A percentile compares a stretch with the other conserved stretches of the same genome.
These are phyloP conservation scores for Mamestra brassicae DNA, from an alignment of 2,888 invertebrate species.

Conservation along the genomic window DNA sequence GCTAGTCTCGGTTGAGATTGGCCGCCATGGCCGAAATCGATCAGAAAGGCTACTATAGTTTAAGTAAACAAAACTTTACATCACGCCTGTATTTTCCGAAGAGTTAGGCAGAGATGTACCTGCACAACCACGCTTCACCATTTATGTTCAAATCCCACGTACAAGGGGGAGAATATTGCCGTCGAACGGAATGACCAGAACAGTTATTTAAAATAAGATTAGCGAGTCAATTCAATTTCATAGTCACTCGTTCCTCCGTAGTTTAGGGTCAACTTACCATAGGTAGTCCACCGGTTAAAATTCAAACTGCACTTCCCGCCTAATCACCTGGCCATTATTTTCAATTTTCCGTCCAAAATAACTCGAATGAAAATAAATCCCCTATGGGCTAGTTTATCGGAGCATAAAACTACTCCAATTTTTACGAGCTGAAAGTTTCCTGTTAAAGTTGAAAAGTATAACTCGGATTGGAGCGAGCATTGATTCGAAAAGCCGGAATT, in stretches of 20 bases:
- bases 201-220: background rate
- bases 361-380: slow-evolving; percentile 42
- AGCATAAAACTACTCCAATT: slow-evolving; percentile 57
- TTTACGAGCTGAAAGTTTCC: slow-evolving; percentile 55
- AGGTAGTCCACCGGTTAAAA: background rate
- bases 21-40: no score
- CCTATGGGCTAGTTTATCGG: slow-evolving; percentile 48
- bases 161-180: fast-evolving
- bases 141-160: background rate
- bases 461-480: slow-evolving; percentile 49
- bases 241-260: background rate
- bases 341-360: slow-evolving; percentile 35
- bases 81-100: background rate
- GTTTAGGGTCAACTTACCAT: background rate
- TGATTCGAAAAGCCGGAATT: slow-evolving; percentile 52
- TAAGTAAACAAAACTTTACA: no score
- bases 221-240: background rate
- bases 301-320: slow-evolving; percentile 16
- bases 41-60: no score
- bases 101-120: background rate
- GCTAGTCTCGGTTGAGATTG: no score
- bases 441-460: slow-evolving; percentile 51
- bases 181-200: background rate
- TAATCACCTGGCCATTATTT: slow-evolving; percentile 40
- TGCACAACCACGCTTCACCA: no score